These are phyloP conservation scores for Augochlorella aurata DNA, from an alignment of 2,888 invertebrate species.

Conservation along the genomic window DNA sequence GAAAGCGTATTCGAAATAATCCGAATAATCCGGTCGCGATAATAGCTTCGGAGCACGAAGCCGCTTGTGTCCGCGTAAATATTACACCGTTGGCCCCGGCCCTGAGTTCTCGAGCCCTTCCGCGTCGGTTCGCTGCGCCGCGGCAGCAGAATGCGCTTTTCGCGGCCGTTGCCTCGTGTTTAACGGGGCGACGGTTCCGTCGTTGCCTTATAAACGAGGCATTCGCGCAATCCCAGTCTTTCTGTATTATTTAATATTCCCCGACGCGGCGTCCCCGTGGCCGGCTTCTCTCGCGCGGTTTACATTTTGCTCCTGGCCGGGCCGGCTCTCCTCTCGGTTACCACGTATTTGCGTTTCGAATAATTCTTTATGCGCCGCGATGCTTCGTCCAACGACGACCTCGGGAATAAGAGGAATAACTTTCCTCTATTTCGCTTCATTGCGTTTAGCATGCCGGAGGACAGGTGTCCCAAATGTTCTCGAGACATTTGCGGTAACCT, in stretches of 20 bases:
- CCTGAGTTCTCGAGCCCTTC: neutral
- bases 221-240: constrained; percentile 40
- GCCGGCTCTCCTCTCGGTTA: neutral
- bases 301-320: neutral
- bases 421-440: constrained; percentile 38
- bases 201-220: constrained; percentile 32
- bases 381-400: neutral
- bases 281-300: neutral
- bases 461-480: too few species aligned
- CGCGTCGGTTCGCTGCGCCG: neutral
- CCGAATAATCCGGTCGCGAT: neutral
- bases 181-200: neutral
- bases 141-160: constrained; percentile 25
- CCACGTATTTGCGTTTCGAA: constrained; percentile 47
- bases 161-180: neutral
- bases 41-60: neutral
- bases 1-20: neutral
- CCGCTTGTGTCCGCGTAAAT: neutral
- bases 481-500: too few species aligned
- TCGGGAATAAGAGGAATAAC: constrained; percentile 36
- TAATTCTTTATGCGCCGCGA: constrained; percentile 33
- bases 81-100: neutral
- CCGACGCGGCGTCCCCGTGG: neutral
- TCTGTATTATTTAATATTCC: constrained; percentile 45
- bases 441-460: neutral